Conservation (phyloP, 2,113 vertebrate genomes). For the Phyllopteryx taeniolatus region DNA sequence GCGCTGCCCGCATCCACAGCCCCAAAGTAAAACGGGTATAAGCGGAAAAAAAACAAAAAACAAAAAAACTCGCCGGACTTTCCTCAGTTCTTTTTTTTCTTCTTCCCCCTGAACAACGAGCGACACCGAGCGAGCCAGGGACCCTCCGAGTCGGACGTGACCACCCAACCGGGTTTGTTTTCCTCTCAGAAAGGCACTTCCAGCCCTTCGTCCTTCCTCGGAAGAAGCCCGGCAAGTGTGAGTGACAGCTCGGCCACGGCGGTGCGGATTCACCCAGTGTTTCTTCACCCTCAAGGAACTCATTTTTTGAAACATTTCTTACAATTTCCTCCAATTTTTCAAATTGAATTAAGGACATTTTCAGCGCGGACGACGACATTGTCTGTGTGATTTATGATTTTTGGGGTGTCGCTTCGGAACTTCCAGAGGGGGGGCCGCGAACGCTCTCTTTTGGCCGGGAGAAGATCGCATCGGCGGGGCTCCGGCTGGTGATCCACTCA, state of each 20-base stretch:
- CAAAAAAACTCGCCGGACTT: constrained; percentile 6
- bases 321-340: neutral
- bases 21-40: constrained; percentile 21
- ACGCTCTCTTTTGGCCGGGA: neutral
- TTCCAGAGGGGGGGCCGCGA: neutral
- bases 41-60: constrained; percentile 1
- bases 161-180: neutral
- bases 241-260: constrained; percentile 11
- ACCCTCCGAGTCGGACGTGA: neutral
- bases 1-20: neutral
- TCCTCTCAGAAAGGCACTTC: neutral
- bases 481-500: constrained; percentile 20
- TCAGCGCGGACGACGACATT: neutral
- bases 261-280: constrained; percentile 20
- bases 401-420: constrained; percentile 3
- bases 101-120: neutral
- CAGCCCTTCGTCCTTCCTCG: neutral
- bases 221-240: constrained; percentile 14
- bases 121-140: neutral
- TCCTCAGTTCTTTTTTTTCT: neutral
- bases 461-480: constrained; percentile 17
- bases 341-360: too few species aligned
- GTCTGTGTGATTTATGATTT: constrained; percentile 30
- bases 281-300: constrained; percentile 11
- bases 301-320: neutral